Conservation (phyloP, 2,113 vertebrate species). For the Pluvialis apricaria region DNA sequence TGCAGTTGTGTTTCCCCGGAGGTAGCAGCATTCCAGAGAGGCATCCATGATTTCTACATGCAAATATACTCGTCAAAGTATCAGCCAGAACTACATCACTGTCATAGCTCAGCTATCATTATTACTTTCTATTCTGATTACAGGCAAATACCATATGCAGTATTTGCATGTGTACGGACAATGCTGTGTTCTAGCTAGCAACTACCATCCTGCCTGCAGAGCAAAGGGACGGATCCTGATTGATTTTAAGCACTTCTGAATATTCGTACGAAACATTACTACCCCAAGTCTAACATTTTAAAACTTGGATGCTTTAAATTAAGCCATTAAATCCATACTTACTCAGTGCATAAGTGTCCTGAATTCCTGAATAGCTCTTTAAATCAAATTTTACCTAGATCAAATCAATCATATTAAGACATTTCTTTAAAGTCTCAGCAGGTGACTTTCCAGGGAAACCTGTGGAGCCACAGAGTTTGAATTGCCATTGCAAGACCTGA, state of each 20-base stretch:
- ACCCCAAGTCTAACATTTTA: background rate
- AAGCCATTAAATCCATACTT: constrained; percentile 45
- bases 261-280: background rate
- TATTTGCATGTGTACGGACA: background rate
- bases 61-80: background rate
- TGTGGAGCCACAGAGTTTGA: background rate
- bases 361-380: constrained; percentile 45
- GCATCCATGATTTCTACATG: background rate
- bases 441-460: background rate
- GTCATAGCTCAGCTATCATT: background rate
- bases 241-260: background rate
- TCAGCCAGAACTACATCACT: background rate
- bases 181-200: background rate
- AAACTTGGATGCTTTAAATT: constrained; percentile 39
- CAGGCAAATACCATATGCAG: background rate
- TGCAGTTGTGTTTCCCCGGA: background rate
- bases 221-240: background rate
- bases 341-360: constrained; percentile 32
- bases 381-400: constrained; percentile 21
- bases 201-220: background rate
- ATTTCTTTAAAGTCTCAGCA: background rate
- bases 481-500: background rate
- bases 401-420: constrained; percentile 30
- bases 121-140: background rate
- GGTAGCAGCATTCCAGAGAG: background rate